A percentile compares a stretch with the other conserved stretches of the same genome.
These are phyloP conservation scores for Zygogramma bicolorata DNA, from an alignment of 2,888 invertebrate genomes.

Conservation along the genomic window DNA sequence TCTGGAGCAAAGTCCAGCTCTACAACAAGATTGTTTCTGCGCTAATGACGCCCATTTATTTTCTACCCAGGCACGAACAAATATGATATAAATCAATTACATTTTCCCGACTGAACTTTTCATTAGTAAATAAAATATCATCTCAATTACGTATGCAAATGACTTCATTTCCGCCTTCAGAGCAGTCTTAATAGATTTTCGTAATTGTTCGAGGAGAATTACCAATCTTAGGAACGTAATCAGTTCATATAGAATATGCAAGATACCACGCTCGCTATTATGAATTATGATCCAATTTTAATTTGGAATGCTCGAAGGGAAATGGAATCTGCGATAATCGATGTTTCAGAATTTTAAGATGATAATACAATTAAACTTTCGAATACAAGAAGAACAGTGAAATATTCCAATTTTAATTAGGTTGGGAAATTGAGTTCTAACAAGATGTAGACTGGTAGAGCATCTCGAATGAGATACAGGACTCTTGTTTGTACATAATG, in stretches of 20 bases:
- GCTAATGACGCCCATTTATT: background rate
- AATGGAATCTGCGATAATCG: background rate
- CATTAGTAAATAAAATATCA: background rate
- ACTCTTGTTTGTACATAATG: too few species aligned
- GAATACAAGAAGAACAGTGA: background rate
- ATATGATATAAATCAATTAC: background rate
- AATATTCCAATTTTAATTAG: background rate
- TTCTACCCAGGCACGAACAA: background rate
- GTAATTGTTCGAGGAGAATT: slow-evolving; percentile 8
- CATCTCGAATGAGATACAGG: too few species aligned
- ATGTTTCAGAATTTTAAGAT: background rate
- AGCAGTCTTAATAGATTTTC: background rate
- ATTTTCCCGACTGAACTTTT: background rate
- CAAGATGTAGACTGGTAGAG: background rate
- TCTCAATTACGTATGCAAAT: slow-evolving; percentile 1
- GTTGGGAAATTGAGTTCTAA: background rate
- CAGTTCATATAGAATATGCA: slow-evolving; percentile 20
- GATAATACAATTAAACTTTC: background rate
- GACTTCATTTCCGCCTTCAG: background rate
- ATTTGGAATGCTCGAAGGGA: background rate
- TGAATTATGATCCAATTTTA: background rate
- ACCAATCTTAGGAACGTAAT: slow-evolving; percentile 9
- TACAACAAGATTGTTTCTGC: background rate
- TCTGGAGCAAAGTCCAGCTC: too few species aligned
- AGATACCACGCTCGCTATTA: slow-evolving; percentile 2